Evolutionary conservation across 2,888 invertebrate genomes (phyloP).

Genomic region (Zonitis immaculata): DNA sequence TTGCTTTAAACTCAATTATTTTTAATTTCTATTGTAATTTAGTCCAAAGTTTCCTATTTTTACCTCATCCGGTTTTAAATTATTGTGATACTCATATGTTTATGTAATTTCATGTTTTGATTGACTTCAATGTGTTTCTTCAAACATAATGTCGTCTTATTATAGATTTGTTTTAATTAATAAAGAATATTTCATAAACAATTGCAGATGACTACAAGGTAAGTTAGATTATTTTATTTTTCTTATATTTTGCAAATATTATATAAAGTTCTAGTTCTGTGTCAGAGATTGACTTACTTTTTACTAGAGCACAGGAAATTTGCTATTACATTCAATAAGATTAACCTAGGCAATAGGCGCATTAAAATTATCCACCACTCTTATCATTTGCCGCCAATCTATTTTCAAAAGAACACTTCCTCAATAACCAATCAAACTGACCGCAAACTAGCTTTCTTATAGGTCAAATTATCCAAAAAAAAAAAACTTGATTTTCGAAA

Average conservation of each 20-base stretch:
- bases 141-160: constrained; percentile 38
- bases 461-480: no score
- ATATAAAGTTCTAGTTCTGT: constrained; percentile 19
- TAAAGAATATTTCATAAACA: constrained; percentile 30
- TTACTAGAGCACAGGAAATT: constrained; percentile 39
- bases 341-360: constrained; percentile 31
- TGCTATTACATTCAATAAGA: constrained; percentile 42
- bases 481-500: no score
- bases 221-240: constrained; percentile 22
- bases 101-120: constrained; percentile 12
- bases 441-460: no score
- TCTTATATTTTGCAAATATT: background rate
- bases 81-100: constrained; percentile 7
- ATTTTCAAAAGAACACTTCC: constrained; percentile 5
- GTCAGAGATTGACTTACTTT: constrained; percentile 32
- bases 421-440: background rate
- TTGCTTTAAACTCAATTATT: background rate
- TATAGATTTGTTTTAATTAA: constrained; percentile 28
- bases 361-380: constrained; percentile 26
- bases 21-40: background rate
- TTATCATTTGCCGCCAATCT: constrained; percentile 30
- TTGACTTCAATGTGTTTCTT: constrained; percentile 34
- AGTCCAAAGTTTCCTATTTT: background rate
- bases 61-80: background rate
- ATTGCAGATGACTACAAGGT: constrained; percentile 47